Conservation (phyloP, 2,888 invertebrate species). For the Galerucella calmariensis region DNA sequence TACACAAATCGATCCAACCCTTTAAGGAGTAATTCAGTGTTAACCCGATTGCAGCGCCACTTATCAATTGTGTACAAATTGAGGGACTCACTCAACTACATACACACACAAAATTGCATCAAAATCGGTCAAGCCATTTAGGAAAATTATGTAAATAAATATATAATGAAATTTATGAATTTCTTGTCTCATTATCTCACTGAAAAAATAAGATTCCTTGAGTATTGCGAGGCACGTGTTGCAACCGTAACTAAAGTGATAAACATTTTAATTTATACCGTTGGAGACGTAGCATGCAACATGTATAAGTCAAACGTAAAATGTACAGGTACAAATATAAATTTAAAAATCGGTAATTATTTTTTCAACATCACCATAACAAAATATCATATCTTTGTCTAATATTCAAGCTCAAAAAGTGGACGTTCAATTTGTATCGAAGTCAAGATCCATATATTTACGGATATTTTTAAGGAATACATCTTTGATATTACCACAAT, state of each 20-base stretch:
- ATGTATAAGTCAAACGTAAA: not conserved
- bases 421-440: slow-evolving; percentile 50
- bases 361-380: not conserved
- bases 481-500: slow-evolving; percentile 73
- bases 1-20: no score
- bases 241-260: not conserved
- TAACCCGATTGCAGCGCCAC: no score
- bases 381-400: not conserved
- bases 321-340: slow-evolving; percentile 2
- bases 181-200: not conserved
- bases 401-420: slow-evolving; percentile 19
- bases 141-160: no score
- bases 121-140: no score
- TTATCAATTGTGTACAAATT: no score
- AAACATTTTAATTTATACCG: not conserved
- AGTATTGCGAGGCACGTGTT: not conserved
- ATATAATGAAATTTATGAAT: no score
- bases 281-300: not conserved
- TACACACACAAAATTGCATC: no score
- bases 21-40: no score
- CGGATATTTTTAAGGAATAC: slow-evolving; percentile 67
- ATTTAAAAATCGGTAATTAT: not conserved
- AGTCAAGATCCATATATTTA: slow-evolving; percentile 61
- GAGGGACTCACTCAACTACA: no score
- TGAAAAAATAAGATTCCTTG: not conserved